A percentile compares a stretch with the other conserved stretches of the same genome.
phyloP scores from a whole-genome alignment of 2,888 invertebrate species.

The Cancer borealis region DNA sequence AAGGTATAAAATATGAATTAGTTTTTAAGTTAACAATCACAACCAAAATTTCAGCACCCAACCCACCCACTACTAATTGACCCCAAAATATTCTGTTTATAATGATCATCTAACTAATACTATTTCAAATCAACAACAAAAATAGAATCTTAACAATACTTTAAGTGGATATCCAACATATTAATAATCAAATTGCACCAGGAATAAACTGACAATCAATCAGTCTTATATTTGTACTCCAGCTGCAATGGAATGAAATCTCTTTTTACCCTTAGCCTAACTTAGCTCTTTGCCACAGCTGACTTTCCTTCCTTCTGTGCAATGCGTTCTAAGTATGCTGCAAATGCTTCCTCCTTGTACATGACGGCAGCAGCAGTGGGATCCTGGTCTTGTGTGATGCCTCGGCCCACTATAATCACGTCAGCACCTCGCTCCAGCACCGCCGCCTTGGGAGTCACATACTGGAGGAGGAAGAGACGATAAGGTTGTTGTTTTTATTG shows the following conservation, averaged over 20 bases:
- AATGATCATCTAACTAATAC: not conserved
- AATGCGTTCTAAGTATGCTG: conserved; percentile 63
- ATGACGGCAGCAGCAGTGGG: conserved; percentile 85
- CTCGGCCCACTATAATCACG: conserved; percentile 96
- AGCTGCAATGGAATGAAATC: not conserved
- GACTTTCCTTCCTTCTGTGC: not conserved
- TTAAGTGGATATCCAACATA: not conserved
- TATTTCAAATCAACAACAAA: not conserved
- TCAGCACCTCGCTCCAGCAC: conserved; percentile 91
- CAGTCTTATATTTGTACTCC: not conserved
- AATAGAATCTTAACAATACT: not conserved
- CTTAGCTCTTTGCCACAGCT: not conserved
- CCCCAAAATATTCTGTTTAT: not conserved
- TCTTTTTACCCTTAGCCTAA: not conserved
- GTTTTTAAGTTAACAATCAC: not conserved
- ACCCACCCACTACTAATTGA: not conserved
- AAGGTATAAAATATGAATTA: not conserved
- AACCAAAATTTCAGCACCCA: not conserved
- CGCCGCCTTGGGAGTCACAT: conserved; percentile 90
- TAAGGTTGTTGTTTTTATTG: not conserved
- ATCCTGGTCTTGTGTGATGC: conserved; percentile 84
- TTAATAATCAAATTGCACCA: not conserved
- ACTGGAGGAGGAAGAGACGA: conserved; percentile 82
- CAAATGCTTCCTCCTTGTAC: conserved; percentile 81
- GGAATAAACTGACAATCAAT: not conserved